Evolutionary conservation across 2,113 vertebrate species (phyloP), one percentile per base, ranked within the genome.

Genomic region (Carassius carassius): DNA sequence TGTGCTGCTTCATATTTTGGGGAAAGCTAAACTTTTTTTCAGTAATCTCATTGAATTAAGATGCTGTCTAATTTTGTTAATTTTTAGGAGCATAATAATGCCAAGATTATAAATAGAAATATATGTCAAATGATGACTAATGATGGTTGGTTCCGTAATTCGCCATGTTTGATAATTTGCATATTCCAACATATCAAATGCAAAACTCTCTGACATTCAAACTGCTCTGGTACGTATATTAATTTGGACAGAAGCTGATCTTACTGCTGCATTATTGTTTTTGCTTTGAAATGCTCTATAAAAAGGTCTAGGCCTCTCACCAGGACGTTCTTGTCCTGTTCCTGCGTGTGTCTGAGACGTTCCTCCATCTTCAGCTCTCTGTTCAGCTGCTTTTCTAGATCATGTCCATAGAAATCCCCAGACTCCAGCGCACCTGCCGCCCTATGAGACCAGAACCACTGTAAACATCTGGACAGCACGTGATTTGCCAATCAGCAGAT

Each of bases 351-450:
- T 90, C 96, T 97, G 90, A 97, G 94, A 75, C 97, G 95, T 62
- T 98, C 97, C 67, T 97, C 97, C 93, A 97, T 94, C 79, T 94
- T 95, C 87, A 99, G 94, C 86, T 99, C 96, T 0, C 94, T 95
- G 89, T 99, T 97, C 90, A 99, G 94, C 90, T 97, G 97, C 89
- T 90, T 94, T 60, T 98, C 97, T 21, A 97, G 95, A 84, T 97
- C 96, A 4, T 95, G 96, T 89, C 97, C 96, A 3, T 97, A 99
- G 85, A 93, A 92, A 87, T 97, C 96, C 19, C 94, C 95, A 81
- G 96, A 95, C 80, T 93, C 95, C 35, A 95, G 93, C 78, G 92
- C 84, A 94, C 88, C 96, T 97, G 16, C 17, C 17, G 74, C 25
- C 29, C 85, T 77, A 17, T 35, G 21, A 58, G 51, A 62, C 73